phyloP scores from a whole-genome alignment of 2,888 invertebrate genomes.

The Branchipolynoe longqiensis region DNA sequence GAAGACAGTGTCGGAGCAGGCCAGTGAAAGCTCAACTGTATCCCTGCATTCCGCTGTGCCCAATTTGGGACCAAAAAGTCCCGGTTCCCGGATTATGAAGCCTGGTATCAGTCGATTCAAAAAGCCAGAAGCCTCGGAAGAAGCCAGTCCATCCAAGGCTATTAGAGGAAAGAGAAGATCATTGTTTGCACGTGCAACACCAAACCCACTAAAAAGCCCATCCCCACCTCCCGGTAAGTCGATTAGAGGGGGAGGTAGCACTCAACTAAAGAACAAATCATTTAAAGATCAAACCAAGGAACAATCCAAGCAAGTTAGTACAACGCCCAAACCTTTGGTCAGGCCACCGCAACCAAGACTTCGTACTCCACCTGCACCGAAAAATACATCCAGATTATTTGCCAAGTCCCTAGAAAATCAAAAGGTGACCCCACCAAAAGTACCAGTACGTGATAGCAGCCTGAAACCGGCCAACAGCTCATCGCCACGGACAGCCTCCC shows the following conservation, averaged over 20 bases:
- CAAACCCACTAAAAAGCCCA: slow-evolving; percentile 37
- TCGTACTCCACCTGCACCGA: slow-evolving; percentile 40
- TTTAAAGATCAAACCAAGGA: neutral
- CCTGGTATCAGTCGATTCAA: slow-evolving; percentile 75
- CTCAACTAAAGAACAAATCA: slow-evolving; percentile 16
- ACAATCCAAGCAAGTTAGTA: slow-evolving; percentile 23
- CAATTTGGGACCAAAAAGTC: slow-evolving; percentile 62
- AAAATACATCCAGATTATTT: slow-evolving; percentile 40
- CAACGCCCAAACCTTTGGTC: slow-evolving; percentile 8
- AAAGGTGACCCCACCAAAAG: slow-evolving; percentile 19
- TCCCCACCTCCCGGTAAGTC: slow-evolving; percentile 37
- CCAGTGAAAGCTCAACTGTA: slow-evolving; percentile 72
- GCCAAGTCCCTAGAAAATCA: slow-evolving; percentile 17
- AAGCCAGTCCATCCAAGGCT: slow-evolving; percentile 32
- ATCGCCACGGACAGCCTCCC: slow-evolving; percentile 13
- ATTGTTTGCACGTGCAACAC: slow-evolving; percentile 58
- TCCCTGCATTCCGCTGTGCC: slow-evolving; percentile 76
- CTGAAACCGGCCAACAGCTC: slow-evolving; percentile 35
- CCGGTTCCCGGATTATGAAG: slow-evolving; percentile 83
- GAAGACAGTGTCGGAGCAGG: slow-evolving; percentile 68
- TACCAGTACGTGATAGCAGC: slow-evolving; percentile 29
- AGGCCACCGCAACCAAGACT: slow-evolving; percentile 34
- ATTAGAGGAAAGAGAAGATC: slow-evolving; percentile 67
- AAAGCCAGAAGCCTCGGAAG: slow-evolving; percentile 1
- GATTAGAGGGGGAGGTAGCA: slow-evolving; percentile 38